phyloP scores from a whole-genome alignment of 2,113 vertebrate species.

The Centrocercus urophasianus region DNA sequence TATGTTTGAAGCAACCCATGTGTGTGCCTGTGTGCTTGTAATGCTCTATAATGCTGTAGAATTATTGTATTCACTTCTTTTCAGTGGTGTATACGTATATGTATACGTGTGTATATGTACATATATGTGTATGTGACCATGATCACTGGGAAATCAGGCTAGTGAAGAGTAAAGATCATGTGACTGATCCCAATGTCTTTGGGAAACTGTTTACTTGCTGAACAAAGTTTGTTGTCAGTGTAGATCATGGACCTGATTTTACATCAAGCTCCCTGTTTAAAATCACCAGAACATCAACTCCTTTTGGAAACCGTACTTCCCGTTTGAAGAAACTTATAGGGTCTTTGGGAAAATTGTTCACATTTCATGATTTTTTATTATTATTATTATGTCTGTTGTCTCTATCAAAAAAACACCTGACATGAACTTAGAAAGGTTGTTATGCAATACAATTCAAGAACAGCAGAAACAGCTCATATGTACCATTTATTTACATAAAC shows the following conservation, averaged over 20 bases:
- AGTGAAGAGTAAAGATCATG: not conserved
- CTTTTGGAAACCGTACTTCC: not conserved
- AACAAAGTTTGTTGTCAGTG: not conserved
- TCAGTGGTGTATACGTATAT: not conserved
- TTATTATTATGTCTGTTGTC: not conserved
- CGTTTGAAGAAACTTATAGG: not conserved
- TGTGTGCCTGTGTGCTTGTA: no score
- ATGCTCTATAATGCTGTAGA: not conserved
- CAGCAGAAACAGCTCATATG: not conserved
- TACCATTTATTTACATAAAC: not conserved
- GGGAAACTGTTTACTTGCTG: not conserved
- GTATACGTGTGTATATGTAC: not conserved
- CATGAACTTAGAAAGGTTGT: not conserved
- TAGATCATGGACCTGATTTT: not conserved
- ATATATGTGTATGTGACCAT: not conserved
- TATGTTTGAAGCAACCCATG: no score
- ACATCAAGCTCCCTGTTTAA: not conserved
- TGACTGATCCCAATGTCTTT: not conserved
- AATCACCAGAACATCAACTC: not conserved
- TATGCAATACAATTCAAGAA: not conserved
- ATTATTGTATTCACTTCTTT: not conserved
- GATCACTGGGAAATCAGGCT: not conserved
- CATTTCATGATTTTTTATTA: not conserved
- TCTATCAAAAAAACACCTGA: not conserved
- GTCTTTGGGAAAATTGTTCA: not conserved